Percentiles rank a stretch among this genome's conserved stretches.
phyloP scores from a whole-genome alignment of 2,113 vertebrate genomes.

The Dunckerocampus dactyliophorus region DNA sequence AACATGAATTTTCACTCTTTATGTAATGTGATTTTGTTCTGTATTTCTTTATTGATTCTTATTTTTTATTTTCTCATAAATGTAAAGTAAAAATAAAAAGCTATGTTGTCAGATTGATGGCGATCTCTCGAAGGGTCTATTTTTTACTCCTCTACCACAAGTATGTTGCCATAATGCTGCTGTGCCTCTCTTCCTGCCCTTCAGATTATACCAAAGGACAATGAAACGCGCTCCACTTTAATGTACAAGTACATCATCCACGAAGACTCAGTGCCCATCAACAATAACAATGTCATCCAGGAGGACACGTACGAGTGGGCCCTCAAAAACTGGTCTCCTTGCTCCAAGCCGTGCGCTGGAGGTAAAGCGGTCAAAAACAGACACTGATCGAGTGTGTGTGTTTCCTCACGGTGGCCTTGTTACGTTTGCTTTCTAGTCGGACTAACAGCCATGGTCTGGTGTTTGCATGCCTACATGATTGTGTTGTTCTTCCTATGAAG shows the following conservation, averaged over 20 bases:
- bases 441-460: background rate
- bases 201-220: conserved; percentile 92
- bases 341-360: conserved; percentile 89
- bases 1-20: no score
- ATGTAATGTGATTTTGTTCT: no score
- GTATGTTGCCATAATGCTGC: background rate
- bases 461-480: background rate
- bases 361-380: conserved; percentile 66
- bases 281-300: conserved; percentile 94
- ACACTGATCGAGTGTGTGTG: background rate
- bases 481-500: conserved; percentile 51
- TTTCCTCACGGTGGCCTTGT: background rate
- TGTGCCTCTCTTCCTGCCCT: background rate
- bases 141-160: no score
- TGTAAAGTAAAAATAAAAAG: no score
- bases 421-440: background rate
- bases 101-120: no score
- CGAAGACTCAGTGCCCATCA: conserved; percentile 89
- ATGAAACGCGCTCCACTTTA: conserved; percentile 86
- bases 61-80: no score
- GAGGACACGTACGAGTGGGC: conserved; percentile 95
- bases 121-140: no score
- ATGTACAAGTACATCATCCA: conserved; percentile 96
- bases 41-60: no score
- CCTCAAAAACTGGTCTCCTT: conserved; percentile 94